A percentile compares a stretch with the other conserved stretches of the same genome.
phyloP scores from a whole-genome alignment of 2,797 vertebrate genomes.

The Periophthalmus magnuspinnatus region DNA sequence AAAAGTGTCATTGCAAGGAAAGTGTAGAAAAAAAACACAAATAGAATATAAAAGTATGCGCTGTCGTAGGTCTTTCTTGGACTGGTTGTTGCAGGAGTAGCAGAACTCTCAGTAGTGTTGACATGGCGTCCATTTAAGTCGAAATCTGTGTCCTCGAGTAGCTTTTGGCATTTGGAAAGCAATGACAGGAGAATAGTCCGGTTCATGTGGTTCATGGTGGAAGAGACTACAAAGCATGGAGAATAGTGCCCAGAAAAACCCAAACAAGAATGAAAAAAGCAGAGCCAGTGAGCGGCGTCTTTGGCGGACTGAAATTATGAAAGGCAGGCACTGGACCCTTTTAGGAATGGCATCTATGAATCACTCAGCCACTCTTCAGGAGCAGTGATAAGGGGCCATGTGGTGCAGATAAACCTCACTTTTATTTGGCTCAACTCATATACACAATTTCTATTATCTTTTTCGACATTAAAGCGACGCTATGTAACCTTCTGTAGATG shows the following conservation, averaged over 20 bases:
- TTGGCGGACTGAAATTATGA: conserved; percentile 26
- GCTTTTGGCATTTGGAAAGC: conserved; percentile 62
- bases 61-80: conserved; percentile 83
- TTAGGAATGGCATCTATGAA: conserved; percentile 72
- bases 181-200: conserved; percentile 64
- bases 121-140: conserved; percentile 39
- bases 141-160: conserved; percentile 74
- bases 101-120: conserved; percentile 21
- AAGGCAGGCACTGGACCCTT: conserved; percentile 42
- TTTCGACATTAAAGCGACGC: background rate
- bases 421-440: conserved; percentile 21
- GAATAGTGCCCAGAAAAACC: conserved; percentile 11
- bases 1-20: conserved; percentile 87
- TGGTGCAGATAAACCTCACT: conserved; percentile 55
- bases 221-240: background rate
- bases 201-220: conserved; percentile 62
- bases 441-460: background rate
- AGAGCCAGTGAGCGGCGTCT: background rate
- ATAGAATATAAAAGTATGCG: conserved; percentile 87
- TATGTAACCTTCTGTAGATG: too few relatives aligned
- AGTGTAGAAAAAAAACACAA: conserved; percentile 91
- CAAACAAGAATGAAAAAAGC: conserved; percentile 11
- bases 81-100: conserved; percentile 16
- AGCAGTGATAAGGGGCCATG: conserved; percentile 66
- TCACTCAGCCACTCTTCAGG: conserved; percentile 51